Evolutionary conservation across 2,113 vertebrate genomes (phyloP), one percentile per base, ranked within the genome.

Genomic region (Toxotes chatareus): DNA sequence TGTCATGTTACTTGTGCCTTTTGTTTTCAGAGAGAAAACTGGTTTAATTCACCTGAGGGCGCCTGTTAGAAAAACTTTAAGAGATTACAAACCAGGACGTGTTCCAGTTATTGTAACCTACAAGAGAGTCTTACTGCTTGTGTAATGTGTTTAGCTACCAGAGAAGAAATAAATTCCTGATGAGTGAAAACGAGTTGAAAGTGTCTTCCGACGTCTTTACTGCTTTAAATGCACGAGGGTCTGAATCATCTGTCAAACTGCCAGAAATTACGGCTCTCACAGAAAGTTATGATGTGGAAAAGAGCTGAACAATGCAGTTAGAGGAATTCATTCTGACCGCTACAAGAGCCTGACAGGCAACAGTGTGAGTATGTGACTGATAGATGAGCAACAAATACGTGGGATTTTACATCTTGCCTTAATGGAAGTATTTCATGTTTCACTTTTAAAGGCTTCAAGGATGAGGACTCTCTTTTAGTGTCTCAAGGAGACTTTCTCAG

Each of bases 161-260:
- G 34, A 0, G 56, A 60, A 59, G 19, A 77, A 64, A 69, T 55
- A 53, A 9, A 68, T 66, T 68, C 9, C 27, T 64, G 40, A 65
- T 40, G 27, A 46, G 31, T 49, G 36, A 59, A 40, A 74, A 74
- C 0, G 10, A 49, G 44, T 56, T 57, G 2, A 71, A 55, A 76
- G 62, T 5, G 5, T 68, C 40, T 32, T 38, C 21, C 4, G 21
- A 32, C 2, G 44, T 47, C 56, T 31, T 82, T 17, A 68, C 47
- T 40, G 55, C 46, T 40, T 40, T 51, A 79, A 56, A 80, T 13
- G 4, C 36, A 32, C 47, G 8, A 27, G 62, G 40, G 53, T 62
- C 78, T 64, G 73, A 86, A 72, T 83, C 65, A 40, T 81, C 63
- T 55, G 70, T 78, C 62, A 74, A 66, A 19, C 62, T 81, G 76